Percentiles rank a stretch among this genome's conserved stretches.
phyloP scores from a whole-genome alignment of 2,797 vertebrate species.

The Carapus acus region DNA sequence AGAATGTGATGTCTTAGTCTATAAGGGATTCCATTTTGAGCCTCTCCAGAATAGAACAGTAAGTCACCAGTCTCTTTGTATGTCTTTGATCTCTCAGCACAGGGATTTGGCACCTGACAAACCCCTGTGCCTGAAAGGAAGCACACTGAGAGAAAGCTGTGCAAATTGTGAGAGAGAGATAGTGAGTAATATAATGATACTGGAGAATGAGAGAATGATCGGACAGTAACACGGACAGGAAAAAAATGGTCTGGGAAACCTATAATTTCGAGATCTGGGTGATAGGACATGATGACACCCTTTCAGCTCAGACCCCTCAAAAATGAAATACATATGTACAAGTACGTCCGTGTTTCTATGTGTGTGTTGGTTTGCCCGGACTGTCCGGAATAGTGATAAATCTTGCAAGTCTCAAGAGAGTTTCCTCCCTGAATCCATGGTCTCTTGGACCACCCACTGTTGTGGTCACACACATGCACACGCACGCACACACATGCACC shows the following conservation, averaged over 20 bases:
- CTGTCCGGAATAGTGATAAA: slow-evolving; percentile 58
- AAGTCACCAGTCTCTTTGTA: slow-evolving; percentile 71
- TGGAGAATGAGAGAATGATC: slow-evolving; percentile 15
- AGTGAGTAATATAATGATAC: slow-evolving; percentile 19
- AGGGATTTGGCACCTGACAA: slow-evolving; percentile 71
- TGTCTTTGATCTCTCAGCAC: slow-evolving; percentile 65
- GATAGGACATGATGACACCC: slow-evolving; percentile 40
- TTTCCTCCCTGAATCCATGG: slow-evolving; percentile 57
- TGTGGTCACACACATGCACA: slow-evolving; percentile 46
- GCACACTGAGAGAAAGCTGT: slow-evolving; percentile 52
- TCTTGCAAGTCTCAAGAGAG: slow-evolving; percentile 62
- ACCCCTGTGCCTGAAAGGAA: slow-evolving; percentile 61
- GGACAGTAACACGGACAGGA: slow-evolving; percentile 23
- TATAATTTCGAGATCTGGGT: slow-evolving; percentile 34
- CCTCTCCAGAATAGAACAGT: slow-evolving; percentile 70
- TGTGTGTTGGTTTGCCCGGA: slow-evolving; percentile 49
- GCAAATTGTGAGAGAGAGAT: slow-evolving; percentile 36
- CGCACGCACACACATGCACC: too few relatives aligned
- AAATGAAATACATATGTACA: slow-evolving; percentile 50
- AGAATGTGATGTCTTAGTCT: slow-evolving; percentile 65
- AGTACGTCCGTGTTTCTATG: slow-evolving; percentile 46
- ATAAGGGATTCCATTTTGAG: slow-evolving; percentile 68
- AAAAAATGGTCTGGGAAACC: slow-evolving; percentile 48
- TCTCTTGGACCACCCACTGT: slow-evolving; percentile 62
- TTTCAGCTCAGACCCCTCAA: slow-evolving; percentile 42